These are phyloP conservation scores for Aptenodytes forsteri DNA, from an alignment of 2,113 vertebrate species.

Conservation along the genomic window DNA sequence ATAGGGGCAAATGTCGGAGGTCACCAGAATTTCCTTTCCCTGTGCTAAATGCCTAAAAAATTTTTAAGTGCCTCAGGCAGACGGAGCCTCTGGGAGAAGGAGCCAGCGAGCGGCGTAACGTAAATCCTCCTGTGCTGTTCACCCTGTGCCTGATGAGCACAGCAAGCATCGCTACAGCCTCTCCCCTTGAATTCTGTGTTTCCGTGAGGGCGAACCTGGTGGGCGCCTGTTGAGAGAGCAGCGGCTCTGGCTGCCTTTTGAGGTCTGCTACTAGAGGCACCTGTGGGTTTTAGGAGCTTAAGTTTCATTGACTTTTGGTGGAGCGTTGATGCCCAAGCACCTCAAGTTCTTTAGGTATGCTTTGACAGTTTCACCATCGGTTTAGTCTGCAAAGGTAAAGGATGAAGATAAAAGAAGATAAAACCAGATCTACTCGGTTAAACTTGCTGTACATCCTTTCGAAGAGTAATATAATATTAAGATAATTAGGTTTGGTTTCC, in stretches of 20 bases:
- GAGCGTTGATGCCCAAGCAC: background rate
- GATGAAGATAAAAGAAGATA: background rate
- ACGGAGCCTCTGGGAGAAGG: background rate
- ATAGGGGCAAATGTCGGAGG: background rate
- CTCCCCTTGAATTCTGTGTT: background rate
- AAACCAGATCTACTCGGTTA: background rate
- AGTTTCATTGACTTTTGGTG: background rate
- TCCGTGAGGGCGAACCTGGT: background rate
- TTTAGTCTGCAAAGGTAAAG: background rate
- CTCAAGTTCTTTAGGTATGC: background rate
- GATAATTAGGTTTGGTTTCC: background rate
- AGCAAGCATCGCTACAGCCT: background rate
- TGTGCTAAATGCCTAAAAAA: too few species aligned
- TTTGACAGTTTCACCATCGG: background rate
- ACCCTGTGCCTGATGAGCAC: rapidly evolving
- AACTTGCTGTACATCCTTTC: background rate
- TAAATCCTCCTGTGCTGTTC: rapidly evolving
- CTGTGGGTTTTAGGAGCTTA: background rate
- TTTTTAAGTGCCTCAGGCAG: background rate
- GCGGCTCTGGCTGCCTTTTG: background rate
- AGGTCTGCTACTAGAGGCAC: background rate
- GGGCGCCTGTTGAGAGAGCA: background rate
- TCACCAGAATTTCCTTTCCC: background rate
- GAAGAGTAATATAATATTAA: background rate
- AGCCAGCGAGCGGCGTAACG: rapidly evolving